A percentile compares a stretch with the other conserved stretches of the same genome.
These are phyloP conservation scores for Cataglyphis hispanica DNA, from an alignment of 1,140 invertebrate species.

Conservation along the genomic window DNA sequence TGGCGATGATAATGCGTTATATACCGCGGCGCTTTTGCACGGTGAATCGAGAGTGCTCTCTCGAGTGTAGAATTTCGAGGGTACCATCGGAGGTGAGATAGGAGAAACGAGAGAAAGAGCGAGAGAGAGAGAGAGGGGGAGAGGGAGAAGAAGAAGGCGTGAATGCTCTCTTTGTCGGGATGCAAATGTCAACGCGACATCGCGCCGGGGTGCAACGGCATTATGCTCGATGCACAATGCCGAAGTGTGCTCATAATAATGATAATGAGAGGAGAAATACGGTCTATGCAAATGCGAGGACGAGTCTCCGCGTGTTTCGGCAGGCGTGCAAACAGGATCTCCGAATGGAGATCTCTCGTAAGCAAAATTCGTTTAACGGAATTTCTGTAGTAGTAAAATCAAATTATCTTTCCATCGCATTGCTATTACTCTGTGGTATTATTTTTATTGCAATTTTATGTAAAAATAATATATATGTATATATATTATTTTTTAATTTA, in stretches of 20 bases:
- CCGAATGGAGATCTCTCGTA: neutral
- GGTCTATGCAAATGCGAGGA: constrained; percentile 72
- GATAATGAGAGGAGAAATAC: constrained; percentile 85
- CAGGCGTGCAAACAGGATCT: constrained; percentile 6
- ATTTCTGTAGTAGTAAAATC: neutral
- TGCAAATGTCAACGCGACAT: constrained; percentile 82
- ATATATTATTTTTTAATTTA: too few species aligned
- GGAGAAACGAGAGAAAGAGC: constrained; percentile 28
- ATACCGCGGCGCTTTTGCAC: constrained; percentile 37
- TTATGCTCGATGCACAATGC: constrained; percentile 79
- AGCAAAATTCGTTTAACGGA: neutral
- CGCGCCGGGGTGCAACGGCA: constrained; percentile 69
- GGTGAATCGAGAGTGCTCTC: constrained; percentile 49
- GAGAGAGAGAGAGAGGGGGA: constrained; percentile 12
- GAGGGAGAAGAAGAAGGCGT: constrained; percentile 71
- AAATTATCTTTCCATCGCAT: neutral
- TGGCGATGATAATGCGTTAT: constrained; percentile 45
- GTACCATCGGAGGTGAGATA: constrained; percentile 45
- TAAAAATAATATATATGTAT: neutral
- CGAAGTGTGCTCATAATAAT: constrained; percentile 80
- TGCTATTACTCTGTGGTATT: too few species aligned
- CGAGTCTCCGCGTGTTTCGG: constrained; percentile 28
- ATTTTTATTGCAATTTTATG: neutral
- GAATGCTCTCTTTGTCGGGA: constrained; percentile 82
- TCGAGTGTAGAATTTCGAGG: constrained; percentile 61